Percentiles rank a stretch among this genome's conserved stretches.
Evolutionary conservation across 2,888 invertebrate genomes (phyloP).

Genomic region (Podabrus alpinus): DNA sequence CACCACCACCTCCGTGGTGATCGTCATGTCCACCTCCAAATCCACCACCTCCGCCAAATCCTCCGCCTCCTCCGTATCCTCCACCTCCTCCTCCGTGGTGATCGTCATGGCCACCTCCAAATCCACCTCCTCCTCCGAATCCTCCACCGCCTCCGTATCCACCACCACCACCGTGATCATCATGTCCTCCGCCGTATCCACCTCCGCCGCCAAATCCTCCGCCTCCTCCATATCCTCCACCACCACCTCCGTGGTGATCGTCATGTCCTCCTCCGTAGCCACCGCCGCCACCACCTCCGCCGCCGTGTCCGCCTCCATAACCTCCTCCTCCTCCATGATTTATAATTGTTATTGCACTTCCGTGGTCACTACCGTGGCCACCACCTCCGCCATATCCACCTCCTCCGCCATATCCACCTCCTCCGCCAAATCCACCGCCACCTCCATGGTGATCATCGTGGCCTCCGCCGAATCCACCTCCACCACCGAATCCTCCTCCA

Average conservation of each 20-base stretch:
- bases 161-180: conserved; percentile 18
- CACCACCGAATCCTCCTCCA: conserved; percentile 48
- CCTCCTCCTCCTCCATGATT: conserved; percentile 9
- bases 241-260: background rate
- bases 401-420: background rate
- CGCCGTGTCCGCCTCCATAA: conserved; percentile 23
- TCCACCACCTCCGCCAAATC: conserved; percentile 25
- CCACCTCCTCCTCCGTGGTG: conserved; percentile 9
- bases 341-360: too few relatives aligned
- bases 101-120: conserved; percentile 8
- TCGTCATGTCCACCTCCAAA: conserved; percentile 38
- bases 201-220: background rate
- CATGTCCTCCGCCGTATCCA: background rate
- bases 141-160: conserved; percentile 23
- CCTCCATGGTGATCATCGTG: conserved; percentile 27
- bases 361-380: conserved; percentile 30
- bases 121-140: background rate
- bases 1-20: conserved; percentile 50
- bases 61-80: conserved; percentile 26
- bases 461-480: conserved; percentile 57
- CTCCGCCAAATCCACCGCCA: conserved; percentile 9
- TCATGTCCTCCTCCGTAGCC: background rate
- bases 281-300: background rate
- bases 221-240: background rate
- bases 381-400: background rate